Evolutionary conservation across 2,113 vertebrate species (phyloP), one percentile per base, ranked within the genome.

Genomic region (Pipa parva): DNA sequence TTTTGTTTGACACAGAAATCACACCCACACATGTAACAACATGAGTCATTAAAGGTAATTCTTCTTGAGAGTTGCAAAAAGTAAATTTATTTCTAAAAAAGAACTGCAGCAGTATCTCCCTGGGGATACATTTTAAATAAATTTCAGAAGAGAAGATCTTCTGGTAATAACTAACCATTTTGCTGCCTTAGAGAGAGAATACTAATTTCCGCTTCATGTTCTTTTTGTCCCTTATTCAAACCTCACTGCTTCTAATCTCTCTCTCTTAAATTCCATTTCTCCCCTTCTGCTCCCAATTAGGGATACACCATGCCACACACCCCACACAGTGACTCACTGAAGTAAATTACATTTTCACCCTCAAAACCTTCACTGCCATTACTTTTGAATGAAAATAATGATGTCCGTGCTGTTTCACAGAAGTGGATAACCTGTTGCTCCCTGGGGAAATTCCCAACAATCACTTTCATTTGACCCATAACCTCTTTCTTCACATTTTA

Each of bases 21-120:
- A 60, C 65, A 69, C 65, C 65, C 65, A 69, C 65, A 52, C 65
- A 69, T 60, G 33, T 25, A 60, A 60, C 57, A 52, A 69, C 57
- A 52, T 52, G 45, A 69, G 51, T 69, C 65, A 69, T 69, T 69
- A 69, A 69, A 69, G 57, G 57, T 60, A 60, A 69, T 60, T 68
- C 56, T 68, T 68, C 25, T 54, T 7, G 60, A 61, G 65, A 60
- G 31, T 39, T 69, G 17, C 24, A 59, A 42, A 59, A 68, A 69
- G 55, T 59, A 48, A 59, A 59, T 59, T 49, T 59, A 68, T 59
- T 48, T 58, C 42, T 50, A 68, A 59, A 59, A 59, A 28, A 37
- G n/a, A 59, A 37, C 42, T 26, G 17, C 63, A 17, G 51, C 28
- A 59, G 22, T 39, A 50, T 68, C 55, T 50, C 45, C 64, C 29